Evolutionary conservation across 2,888 invertebrate species (phyloP), one percentile per base, ranked within the genome.

Genomic region (Phrixothrix hirtus): DNA sequence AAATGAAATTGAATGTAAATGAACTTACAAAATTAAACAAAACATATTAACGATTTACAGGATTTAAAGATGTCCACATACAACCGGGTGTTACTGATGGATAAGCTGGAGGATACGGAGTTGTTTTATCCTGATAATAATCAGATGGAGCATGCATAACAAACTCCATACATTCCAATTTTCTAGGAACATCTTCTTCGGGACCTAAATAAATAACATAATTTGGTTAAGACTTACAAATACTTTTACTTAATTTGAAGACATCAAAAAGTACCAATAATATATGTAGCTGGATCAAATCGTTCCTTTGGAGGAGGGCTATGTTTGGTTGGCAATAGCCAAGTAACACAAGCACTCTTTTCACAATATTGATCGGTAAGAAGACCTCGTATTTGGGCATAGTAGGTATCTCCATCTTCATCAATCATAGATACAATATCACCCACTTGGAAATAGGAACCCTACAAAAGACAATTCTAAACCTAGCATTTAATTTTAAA

Each of bases 91-190:
- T 64, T 12, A 70, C 65, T 21, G 68, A 64, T 6, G 73, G 67
- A 59, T 71, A 63, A 0, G 81, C 77, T 26, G 81, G 75, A 0
- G 91, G 89, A 72, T 89, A 93, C 0, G 93, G 92, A 9, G 85
- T 85, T 58, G 81, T 86, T 61, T 82, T 84, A 5, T 88, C 81
- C 68, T 87, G 86, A 74, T 87, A 93, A 76, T 95, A 95, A 73
- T 94, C 93, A 0, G 92, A 92, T 0, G 95, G 95, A 0, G 94
- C 92, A 68, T 93, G 94, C 88, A 94, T 93, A 11, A 95, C 85
- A 77, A 95, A 95, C 68, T 92, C 88, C 86, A 95, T 87, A 61
- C 84, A 90, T 17, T 90, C 89, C 42, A 95, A 77, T 72, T 87
- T 89, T 3, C 95, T 81, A 0, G 94, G 89, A 1, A 92, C 77